These are phyloP conservation scores for Peromyscus maniculatus DNA, from an alignment of 2,113 vertebrate genomes.

Conservation along the genomic window DNA sequence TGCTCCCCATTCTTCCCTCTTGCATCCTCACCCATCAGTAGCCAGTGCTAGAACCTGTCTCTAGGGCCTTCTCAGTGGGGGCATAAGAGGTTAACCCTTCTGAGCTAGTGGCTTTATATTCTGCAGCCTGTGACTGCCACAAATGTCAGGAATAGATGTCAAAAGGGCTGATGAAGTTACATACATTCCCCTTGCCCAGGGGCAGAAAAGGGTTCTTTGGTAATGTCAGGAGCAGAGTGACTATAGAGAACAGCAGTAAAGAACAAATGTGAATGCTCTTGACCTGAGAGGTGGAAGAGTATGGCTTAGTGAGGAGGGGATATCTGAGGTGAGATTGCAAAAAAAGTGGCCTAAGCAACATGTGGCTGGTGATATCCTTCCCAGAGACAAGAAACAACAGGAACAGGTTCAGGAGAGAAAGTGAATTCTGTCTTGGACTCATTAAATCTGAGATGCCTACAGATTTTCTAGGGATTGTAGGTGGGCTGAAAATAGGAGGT, in stretches of 20 bases:
- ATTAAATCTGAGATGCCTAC: background rate
- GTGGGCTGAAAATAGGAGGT: background rate
- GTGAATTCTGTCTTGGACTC: background rate
- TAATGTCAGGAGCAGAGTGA: background rate
- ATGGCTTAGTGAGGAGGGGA: background rate
- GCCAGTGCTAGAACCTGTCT: background rate
- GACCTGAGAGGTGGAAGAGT: background rate
- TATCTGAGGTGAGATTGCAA: background rate
- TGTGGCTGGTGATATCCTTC: background rate
- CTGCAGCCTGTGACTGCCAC: background rate
- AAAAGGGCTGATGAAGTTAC: background rate
- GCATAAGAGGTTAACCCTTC: background rate
- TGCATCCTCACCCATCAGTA: background rate
- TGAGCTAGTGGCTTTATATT: background rate
- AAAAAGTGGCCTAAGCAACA: background rate
- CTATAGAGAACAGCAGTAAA: background rate
- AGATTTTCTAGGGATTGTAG: background rate
- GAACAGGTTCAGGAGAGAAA: background rate
- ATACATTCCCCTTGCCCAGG: background rate
- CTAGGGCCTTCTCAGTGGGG: background rate
- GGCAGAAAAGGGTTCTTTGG: background rate
- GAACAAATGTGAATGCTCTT: background rate
- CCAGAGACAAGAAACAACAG: background rate
- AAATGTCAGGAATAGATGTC: background rate
- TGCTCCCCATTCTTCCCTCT: too few species aligned